Conservation (phyloP, 2,888 invertebrate species). For the Alsophila aescularia region DNA sequence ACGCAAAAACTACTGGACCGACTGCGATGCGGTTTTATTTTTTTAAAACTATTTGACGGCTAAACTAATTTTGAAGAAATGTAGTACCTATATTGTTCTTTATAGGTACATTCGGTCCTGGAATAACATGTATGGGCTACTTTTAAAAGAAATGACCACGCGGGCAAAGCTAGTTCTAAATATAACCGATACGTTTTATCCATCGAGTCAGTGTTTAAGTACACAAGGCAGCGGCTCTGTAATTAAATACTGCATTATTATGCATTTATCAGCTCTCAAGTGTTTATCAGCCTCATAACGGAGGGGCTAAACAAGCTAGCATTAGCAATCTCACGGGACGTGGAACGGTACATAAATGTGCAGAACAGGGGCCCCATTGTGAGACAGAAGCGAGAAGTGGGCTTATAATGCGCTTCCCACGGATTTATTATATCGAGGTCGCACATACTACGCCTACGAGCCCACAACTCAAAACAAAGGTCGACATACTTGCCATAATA, state of each 20-base stretch:
- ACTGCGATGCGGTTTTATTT: no score
- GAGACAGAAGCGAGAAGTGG: conserved; percentile 40
- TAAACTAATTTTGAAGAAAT: no score
- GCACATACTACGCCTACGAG: conserved; percentile 37
- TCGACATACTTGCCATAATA: conserved; percentile 16
- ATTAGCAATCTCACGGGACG: conserved; percentile 41
- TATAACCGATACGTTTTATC: conserved; percentile 34
- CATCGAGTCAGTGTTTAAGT: conserved; percentile 31
- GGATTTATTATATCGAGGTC: conserved; percentile 64
- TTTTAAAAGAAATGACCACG: no score
- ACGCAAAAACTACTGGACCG: no score
- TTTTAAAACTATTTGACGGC: no score
- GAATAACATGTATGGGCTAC: no score
- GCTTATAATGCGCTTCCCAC: conserved; percentile 63
- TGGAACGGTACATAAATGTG: conserved; percentile 36
- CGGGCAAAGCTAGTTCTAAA: no score
- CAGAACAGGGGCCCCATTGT: conserved; percentile 44
- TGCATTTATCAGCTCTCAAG: conserved; percentile 27
- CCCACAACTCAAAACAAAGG: conserved; percentile 23
- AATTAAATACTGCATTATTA: no score
- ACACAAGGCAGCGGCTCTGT: conserved; percentile 23
- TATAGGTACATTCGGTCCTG: no score
- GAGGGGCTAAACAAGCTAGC: conserved; percentile 18
- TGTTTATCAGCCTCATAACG: conserved; percentile 30
- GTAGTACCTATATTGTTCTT: no score